phyloP scores from a whole-genome alignment of 2,888 invertebrate genomes.

The Isoperla grammatica region DNA sequence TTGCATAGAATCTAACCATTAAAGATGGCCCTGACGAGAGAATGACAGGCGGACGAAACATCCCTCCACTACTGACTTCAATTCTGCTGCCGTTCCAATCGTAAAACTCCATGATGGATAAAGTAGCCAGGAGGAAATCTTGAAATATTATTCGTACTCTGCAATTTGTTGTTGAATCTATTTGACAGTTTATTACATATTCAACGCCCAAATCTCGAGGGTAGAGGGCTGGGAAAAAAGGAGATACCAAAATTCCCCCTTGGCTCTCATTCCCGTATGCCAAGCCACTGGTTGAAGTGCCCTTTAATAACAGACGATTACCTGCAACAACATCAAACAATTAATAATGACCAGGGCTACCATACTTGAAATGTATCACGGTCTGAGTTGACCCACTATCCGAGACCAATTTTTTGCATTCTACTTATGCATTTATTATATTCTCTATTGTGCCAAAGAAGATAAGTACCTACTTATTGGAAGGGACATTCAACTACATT shows the following conservation, averaged over 20 bases:
- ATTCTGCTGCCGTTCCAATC: conserved; percentile 62
- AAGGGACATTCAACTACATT: no score
- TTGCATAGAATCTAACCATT: conserved; percentile 61
- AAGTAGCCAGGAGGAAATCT: conserved; percentile 60
- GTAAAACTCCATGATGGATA: conserved; percentile 64
- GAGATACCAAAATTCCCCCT: conserved; percentile 55
- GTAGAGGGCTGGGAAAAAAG: conserved; percentile 62
- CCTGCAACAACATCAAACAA: not conserved
- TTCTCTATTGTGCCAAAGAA: no score
- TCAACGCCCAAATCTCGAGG: conserved; percentile 61
- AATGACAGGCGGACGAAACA: conserved; percentile 63
- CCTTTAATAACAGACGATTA: conserved; percentile 46
- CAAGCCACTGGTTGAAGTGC: conserved; percentile 42
- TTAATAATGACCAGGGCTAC: not conserved
- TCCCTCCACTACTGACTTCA: conserved; percentile 58
- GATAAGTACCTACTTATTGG: no score
- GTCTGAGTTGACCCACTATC: no score
- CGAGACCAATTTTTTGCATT: no score
- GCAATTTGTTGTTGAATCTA: conserved; percentile 46
- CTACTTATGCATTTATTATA: no score
- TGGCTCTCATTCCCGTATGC: conserved; percentile 41
- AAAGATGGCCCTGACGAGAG: conserved; percentile 58
- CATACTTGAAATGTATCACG: no score
- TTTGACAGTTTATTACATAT: conserved; percentile 56
- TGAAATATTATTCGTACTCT: conserved; percentile 58